A percentile compares a stretch with the other conserved stretches of the same genome.
These are phyloP conservation scores for Apis cerana DNA, from an alignment of 1,140 invertebrate species.

Conservation along the genomic window DNA sequence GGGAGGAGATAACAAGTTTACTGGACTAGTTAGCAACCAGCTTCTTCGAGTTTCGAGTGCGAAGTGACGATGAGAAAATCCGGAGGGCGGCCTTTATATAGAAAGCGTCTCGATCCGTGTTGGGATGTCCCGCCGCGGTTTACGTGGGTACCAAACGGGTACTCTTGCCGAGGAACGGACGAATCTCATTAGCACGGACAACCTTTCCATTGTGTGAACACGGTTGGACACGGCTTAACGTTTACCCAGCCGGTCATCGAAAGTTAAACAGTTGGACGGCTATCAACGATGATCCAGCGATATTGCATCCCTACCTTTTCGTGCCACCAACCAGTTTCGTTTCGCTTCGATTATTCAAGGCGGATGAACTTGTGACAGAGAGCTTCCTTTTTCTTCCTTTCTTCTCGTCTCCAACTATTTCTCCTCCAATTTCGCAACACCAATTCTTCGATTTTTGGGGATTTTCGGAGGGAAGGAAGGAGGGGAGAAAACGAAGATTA, in stretches of 20 bases:
- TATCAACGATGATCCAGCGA: not conserved
- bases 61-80: constrained; percentile 54
- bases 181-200: constrained; percentile 49
- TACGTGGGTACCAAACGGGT: constrained; percentile 28
- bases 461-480: too few species aligned
- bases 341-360: too few species aligned
- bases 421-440: too few species aligned
- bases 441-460: too few species aligned
- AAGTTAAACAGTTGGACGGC: not conserved
- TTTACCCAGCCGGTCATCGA: too few species aligned
- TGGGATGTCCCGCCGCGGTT: constrained; percentile 56
- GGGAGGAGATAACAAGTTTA: not conserved
- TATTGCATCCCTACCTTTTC: not conserved
- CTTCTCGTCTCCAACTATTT: too few species aligned
- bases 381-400: too few species aligned
- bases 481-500: too few species aligned
- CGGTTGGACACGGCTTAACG: not conserved
- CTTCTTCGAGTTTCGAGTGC: constrained; percentile 13
- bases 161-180: constrained; percentile 11
- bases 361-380: too few species aligned
- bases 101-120: not conserved
- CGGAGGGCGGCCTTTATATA: constrained; percentile 58
- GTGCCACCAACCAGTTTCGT: too few species aligned
- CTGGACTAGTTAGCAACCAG: not conserved
- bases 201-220: not conserved